These are phyloP conservation scores for Suricata suricatta DNA, from an alignment of 2,113 vertebrate species.

Conservation along the genomic window DNA sequence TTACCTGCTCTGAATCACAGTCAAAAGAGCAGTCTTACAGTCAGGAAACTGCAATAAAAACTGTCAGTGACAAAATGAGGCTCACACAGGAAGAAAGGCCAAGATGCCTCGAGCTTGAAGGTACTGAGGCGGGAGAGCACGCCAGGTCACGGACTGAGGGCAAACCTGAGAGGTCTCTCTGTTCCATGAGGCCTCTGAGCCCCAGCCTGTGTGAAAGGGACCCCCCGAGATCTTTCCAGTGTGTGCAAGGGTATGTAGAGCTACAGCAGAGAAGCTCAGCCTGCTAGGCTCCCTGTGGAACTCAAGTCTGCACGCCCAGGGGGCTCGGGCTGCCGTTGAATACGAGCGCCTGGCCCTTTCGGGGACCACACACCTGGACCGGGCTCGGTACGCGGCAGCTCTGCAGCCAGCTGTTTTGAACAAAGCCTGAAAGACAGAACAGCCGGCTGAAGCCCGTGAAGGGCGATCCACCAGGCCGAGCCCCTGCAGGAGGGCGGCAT, in stretches of 20 bases:
- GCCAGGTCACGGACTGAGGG: background rate
- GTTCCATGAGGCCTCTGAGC: background rate
- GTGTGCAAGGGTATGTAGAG: background rate
- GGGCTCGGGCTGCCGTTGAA: background rate
- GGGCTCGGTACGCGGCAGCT: background rate
- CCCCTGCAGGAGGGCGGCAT: background rate
- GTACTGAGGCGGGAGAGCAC: background rate
- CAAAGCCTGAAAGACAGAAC: background rate
- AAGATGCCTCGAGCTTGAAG: background rate
- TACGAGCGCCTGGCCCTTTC: background rate
- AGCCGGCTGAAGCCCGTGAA: background rate
- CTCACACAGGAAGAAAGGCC: background rate
- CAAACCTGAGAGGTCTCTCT: background rate
- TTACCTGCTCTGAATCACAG: background rate
- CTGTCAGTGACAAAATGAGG: background rate
- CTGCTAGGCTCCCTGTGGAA: background rate
- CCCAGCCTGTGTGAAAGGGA: background rate
- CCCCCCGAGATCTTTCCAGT: background rate
- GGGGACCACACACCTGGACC: background rate
- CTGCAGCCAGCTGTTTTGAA: background rate
- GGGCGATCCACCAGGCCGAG: background rate
- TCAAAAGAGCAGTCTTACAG: background rate
- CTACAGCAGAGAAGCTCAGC: background rate
- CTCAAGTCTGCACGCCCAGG: fast-evolving
- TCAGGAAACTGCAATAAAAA: background rate